Percentiles rank a stretch among this genome's conserved stretches.
phyloP scores from a whole-genome alignment of 2,797 vertebrate species.

The Fundulus diaphanus region DNA sequence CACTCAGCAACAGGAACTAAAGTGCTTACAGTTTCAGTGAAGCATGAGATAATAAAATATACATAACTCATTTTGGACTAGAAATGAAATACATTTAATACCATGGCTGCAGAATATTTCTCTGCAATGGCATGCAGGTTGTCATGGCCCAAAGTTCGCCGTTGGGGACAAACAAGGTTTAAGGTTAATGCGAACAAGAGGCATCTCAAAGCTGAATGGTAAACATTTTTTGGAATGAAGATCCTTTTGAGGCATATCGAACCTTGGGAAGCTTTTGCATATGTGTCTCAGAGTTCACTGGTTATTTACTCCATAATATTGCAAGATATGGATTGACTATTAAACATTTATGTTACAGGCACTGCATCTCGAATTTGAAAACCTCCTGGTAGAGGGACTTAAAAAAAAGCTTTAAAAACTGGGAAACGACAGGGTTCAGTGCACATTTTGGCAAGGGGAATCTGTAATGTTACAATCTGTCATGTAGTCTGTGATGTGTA shows the following conservation, averaged over 20 bases:
- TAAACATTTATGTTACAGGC: background rate
- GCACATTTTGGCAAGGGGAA: background rate
- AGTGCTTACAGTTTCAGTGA: background rate
- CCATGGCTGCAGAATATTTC: constrained; percentile 1
- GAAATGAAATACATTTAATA: background rate
- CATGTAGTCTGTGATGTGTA: background rate
- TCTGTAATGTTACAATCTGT: background rate
- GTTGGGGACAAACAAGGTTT: background rate
- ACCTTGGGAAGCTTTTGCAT: background rate
- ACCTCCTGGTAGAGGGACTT: background rate
- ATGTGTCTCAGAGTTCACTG: background rate
- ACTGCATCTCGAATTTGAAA: background rate
- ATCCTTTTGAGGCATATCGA: background rate
- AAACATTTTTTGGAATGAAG: background rate
- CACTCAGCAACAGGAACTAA: background rate
- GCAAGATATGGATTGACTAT: background rate
- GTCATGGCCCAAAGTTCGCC: constrained; percentile 1
- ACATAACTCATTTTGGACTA: background rate
- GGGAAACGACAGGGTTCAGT: background rate
- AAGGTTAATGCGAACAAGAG: background rate
- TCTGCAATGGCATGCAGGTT: background rate
- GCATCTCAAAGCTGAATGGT: background rate
- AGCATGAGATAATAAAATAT: background rate
- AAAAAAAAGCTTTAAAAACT: background rate
- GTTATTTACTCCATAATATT: background rate